phyloP scores from a whole-genome alignment of 1,140 invertebrate species.

The Solenopsis fugax region DNA sequence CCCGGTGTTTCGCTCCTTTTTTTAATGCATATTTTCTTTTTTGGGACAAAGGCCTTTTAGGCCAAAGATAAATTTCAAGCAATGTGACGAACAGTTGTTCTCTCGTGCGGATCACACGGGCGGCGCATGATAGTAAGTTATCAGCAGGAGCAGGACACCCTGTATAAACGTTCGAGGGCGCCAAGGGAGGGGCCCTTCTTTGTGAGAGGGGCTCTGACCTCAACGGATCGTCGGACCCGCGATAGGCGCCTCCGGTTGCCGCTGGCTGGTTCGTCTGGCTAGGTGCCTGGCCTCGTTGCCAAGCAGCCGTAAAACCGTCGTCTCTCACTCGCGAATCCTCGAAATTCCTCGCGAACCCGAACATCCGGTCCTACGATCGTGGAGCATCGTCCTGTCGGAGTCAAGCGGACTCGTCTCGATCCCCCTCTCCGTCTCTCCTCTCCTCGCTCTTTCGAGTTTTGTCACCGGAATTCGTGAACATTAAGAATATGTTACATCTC shows the following conservation, averaged over 20 bases:
- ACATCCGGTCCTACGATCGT: not conserved
- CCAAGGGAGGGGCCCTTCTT: constrained; percentile 79
- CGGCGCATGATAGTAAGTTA: not conserved
- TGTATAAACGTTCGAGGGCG: constrained; percentile 58
- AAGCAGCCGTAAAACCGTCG: constrained; percentile 75
- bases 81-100: not conserved
- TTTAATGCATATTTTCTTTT: not conserved
- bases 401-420: not conserved
- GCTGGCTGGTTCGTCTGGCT: constrained; percentile 71
- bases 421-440: not conserved
- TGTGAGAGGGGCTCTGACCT: constrained; percentile 80
- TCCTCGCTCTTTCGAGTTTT: not conserved
- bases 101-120: not conserved
- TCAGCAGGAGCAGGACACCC: constrained; percentile 33
- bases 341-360: constrained; percentile 55
- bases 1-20: not conserved
- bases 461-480: not conserved
- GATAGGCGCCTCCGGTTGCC: constrained; percentile 66
- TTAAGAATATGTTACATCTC: too few species aligned
- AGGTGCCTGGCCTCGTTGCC: constrained; percentile 77
- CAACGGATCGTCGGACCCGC: constrained; percentile 71
- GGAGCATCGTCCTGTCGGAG: constrained; percentile 15
- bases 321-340: constrained; percentile 47
- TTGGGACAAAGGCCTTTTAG: not conserved
- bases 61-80: not conserved